phyloP scores from a whole-genome alignment of 64 coral and sea anemone genomes.

The Stichodactyla mertensii region DNA sequence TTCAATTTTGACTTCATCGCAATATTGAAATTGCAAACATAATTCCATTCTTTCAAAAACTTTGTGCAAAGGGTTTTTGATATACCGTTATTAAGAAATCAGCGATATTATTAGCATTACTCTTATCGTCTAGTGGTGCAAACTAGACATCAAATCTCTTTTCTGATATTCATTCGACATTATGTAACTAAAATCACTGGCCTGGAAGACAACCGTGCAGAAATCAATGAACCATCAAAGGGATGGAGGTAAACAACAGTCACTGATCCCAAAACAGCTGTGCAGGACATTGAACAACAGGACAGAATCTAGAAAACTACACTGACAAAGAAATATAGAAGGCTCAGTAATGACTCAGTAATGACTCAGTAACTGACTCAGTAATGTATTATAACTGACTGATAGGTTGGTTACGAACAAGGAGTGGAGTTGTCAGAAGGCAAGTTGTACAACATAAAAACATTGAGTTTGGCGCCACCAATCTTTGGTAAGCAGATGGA shows the following conservation, averaged over 20 bases:
- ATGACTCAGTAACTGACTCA: too few relatives aligned
- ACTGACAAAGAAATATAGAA: too few relatives aligned
- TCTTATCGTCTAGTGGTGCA: not conserved
- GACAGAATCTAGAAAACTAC: too few relatives aligned
- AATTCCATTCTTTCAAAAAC: too few relatives aligned
- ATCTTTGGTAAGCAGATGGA: constrained; percentile 57
- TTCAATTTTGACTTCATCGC: too few relatives aligned
- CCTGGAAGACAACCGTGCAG: not conserved
- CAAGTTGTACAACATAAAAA: constrained; percentile 35
- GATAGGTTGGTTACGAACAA: constrained; percentile 63
- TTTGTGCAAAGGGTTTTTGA: too few relatives aligned
- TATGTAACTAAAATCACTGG: not conserved
- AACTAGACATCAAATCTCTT: not conserved
- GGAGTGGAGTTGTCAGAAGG: constrained; percentile 47
- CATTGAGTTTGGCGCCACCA: constrained; percentile 63
- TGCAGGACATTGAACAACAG: too few relatives aligned
- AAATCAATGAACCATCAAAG: not conserved
- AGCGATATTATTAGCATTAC: not conserved
- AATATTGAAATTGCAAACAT: too few relatives aligned
- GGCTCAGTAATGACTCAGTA: too few relatives aligned
- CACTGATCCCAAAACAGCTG: too few relatives aligned
- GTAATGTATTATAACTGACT: not conserved
- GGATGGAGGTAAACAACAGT: not conserved
- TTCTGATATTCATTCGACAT: not conserved
- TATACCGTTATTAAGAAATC: too few relatives aligned